These are phyloP conservation scores for Drosophila borborema DNA, from an alignment of 2,888 invertebrate species.

Conservation along the genomic window DNA sequence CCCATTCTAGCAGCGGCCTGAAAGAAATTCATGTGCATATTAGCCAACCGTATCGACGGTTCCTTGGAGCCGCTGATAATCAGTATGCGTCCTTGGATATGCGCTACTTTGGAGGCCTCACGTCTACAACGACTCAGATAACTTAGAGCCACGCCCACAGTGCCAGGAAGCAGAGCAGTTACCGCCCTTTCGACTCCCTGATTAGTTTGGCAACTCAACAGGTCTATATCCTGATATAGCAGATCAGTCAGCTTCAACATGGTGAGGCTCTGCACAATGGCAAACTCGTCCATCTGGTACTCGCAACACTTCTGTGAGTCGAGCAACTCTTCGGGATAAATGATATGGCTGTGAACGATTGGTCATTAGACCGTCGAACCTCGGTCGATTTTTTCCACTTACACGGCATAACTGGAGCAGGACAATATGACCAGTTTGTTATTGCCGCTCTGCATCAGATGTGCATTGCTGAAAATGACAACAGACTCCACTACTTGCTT, in stretches of 20 bases:
- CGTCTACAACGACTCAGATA: background rate
- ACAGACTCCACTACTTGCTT: background rate
- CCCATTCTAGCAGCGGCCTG: background rate
- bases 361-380: background rate
- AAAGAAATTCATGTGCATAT: background rate
- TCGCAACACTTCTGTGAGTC: background rate
- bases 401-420: background rate
- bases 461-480: background rate
- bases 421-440: too few species aligned
- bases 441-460: background rate
- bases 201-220: background rate
- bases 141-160: background rate
- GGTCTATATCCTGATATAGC: background rate
- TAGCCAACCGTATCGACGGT: background rate
- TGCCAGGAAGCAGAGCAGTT: background rate
- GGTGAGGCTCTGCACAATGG: background rate
- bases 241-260: background rate
- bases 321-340: background rate
- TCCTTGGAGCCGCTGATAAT: constrained; percentile 7
- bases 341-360: background rate
- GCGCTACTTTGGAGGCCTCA: background rate
- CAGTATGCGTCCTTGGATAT: constrained; percentile 4
- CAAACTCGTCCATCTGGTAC: background rate
- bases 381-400: background rate
- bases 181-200: background rate